These are phyloP conservation scores for Gonatopus flavifemur DNA, from an alignment of 1,140 invertebrate species.

Conservation along the genomic window DNA sequence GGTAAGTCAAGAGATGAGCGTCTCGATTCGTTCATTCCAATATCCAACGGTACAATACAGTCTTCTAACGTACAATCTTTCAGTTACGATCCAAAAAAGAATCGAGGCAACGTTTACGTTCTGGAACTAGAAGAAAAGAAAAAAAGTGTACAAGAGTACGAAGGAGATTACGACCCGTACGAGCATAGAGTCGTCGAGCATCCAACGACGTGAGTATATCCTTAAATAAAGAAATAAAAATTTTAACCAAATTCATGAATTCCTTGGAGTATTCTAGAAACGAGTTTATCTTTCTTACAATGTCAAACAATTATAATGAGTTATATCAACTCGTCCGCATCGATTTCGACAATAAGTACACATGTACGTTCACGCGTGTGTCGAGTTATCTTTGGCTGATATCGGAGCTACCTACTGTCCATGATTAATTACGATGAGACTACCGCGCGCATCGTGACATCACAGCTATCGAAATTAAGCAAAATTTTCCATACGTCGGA, in stretches of 20 bases:
- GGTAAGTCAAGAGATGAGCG: slow-evolving; percentile 2
- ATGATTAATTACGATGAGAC: too few species aligned
- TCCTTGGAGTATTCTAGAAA: background rate
- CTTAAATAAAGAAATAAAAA: background rate
- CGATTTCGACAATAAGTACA: too few species aligned
- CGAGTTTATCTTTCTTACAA: background rate
- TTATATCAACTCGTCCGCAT: background rate
- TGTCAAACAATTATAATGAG: background rate
- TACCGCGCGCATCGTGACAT: too few species aligned
- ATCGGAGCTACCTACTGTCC: too few species aligned
- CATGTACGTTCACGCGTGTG: too few species aligned
- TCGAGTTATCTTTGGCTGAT: too few species aligned
- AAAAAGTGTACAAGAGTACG: slow-evolving; percentile 47
- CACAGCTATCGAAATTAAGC: too few species aligned
- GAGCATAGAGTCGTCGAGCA: slow-evolving; percentile 67
- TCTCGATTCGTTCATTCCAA: background rate
- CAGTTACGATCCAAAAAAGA: slow-evolving; percentile 35
- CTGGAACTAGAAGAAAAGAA: slow-evolving; percentile 58
- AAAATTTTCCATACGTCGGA: too few species aligned
- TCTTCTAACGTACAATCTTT: background rate
- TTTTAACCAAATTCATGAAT: background rate
- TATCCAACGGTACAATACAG: background rate
- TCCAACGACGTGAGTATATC: slow-evolving; percentile 71
- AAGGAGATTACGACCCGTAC: slow-evolving; percentile 66
- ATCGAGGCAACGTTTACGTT: slow-evolving; percentile 35